Evolutionary conservation across 2,113 vertebrate species (phyloP).

Genomic region (Centrocercus urophasianus): DNA sequence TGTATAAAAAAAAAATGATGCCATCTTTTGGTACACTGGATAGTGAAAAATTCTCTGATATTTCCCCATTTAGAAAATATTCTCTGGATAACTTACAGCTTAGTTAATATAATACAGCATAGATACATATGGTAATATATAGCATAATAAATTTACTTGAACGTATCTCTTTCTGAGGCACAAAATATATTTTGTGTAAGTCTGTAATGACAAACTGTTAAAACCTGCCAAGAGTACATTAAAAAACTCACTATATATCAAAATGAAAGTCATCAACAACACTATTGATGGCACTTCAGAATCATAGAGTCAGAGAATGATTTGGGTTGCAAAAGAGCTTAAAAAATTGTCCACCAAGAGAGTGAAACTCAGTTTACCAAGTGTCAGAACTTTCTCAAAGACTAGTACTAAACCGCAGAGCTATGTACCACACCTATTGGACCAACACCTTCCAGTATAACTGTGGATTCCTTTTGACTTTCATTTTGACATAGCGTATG

Average conservation of each 20-base stretch:
- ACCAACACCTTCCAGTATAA: not conserved
- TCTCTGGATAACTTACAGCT: not conserved
- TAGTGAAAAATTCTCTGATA: not conserved
- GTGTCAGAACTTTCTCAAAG: not conserved
- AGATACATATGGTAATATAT: not conserved
- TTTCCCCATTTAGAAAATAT: not conserved
- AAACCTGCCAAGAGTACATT: not conserved
- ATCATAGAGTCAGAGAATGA: not conserved
- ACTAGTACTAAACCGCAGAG: not conserved
- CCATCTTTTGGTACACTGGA: not conserved
- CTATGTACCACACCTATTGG: rapidly evolving
- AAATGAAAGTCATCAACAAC: not conserved
- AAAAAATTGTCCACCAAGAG: not conserved
- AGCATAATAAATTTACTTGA: not conserved
- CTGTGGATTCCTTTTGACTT: not conserved
- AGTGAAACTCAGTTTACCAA: not conserved
- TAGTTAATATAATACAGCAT: not conserved
- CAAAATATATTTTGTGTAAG: not conserved
- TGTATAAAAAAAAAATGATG: not conserved
- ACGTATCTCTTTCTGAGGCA: not conserved
- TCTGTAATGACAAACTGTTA: not conserved
- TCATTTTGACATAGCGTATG: not conserved
- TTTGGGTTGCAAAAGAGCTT: too few relatives aligned
- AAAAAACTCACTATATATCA: rapidly evolving
- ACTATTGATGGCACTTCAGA: not conserved